Evolutionary conservation across 2,888 invertebrate species (phyloP).

Genomic region (Crepidodera aurea): DNA sequence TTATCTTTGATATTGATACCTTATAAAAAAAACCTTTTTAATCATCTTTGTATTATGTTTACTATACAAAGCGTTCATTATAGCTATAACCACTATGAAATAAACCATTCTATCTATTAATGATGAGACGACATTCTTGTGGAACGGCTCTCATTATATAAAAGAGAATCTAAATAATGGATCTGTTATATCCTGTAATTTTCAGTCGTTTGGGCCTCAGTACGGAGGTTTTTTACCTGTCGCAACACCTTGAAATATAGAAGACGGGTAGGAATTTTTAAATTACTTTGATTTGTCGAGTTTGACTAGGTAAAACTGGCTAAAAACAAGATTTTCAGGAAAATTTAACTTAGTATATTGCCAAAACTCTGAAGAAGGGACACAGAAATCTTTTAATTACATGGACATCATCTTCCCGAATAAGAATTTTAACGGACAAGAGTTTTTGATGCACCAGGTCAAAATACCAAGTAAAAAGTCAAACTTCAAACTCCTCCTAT

Average conservation of each 20-base stretch:
- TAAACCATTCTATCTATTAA: slow-evolving; percentile 1
- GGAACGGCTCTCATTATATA: slow-evolving; percentile 8
- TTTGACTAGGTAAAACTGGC: too few species aligned
- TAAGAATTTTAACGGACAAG: too few species aligned
- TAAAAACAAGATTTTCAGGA: too few species aligned
- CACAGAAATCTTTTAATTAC: too few species aligned
- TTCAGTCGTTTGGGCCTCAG: background rate
- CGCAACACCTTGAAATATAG: background rate
- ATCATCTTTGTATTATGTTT: slow-evolving; percentile 18
- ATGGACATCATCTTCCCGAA: too few species aligned
- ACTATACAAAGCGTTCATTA: slow-evolving; percentile 20
- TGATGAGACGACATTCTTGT: slow-evolving; percentile 10
- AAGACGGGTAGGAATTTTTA: background rate
- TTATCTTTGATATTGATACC: slow-evolving; percentile 12
- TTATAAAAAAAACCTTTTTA: slow-evolving; percentile 17
- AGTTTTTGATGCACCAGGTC: too few species aligned
- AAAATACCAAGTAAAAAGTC: too few species aligned
- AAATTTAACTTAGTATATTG: too few species aligned
- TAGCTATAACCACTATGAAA: slow-evolving; percentile 9
- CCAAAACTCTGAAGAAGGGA: too few species aligned
- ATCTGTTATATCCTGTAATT: slow-evolving; percentile 16
- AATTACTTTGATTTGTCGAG: background rate
- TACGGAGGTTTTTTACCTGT: background rate
- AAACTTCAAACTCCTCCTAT: too few species aligned
- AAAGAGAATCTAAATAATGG: slow-evolving; percentile 9